Percentiles rank a stretch among this genome's conserved stretches.
phyloP scores from a whole-genome alignment of 2,113 vertebrate species.

The Symphodus melops region DNA sequence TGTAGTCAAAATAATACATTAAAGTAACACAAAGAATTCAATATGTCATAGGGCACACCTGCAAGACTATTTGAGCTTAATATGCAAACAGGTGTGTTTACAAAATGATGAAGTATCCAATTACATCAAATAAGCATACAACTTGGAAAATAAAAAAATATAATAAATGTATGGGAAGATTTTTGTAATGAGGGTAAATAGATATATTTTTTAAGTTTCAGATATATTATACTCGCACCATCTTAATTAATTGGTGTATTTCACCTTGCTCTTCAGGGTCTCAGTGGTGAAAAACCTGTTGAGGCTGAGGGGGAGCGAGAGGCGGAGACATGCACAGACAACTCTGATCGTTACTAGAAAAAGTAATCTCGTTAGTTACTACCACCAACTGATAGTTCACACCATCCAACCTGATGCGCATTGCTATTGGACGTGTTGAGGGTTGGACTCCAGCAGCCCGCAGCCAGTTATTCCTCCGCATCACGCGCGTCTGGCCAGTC shows the following conservation, averaged over 20 bases:
- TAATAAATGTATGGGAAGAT: too few relatives aligned
- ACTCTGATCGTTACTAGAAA: conserved; percentile 14
- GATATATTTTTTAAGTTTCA: too few relatives aligned
- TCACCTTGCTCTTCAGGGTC: background rate
- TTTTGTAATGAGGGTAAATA: too few relatives aligned
- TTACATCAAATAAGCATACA: too few relatives aligned
- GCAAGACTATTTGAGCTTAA: too few relatives aligned
- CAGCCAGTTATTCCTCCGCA: conserved; percentile 34
- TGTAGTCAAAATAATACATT: too few relatives aligned
- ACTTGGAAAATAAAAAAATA: too few relatives aligned
- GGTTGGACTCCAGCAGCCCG: conserved; percentile 54
- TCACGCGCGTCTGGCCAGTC: conserved; percentile 42
- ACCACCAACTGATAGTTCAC: conserved; percentile 6
- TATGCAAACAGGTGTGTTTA: too few relatives aligned
- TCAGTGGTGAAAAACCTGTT: background rate
- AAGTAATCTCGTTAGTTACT: conserved; percentile 45
- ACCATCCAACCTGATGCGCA: conserved; percentile 22
- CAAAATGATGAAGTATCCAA: too few relatives aligned
- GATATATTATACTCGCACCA: too few relatives aligned
- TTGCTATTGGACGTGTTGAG: conserved; percentile 66
- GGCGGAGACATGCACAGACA: conserved; percentile 20
- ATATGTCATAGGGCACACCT: too few relatives aligned
- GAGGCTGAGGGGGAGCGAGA: background rate
- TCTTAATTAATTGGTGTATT: background rate
- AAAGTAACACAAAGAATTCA: too few relatives aligned